Evolutionary conservation across 2,888 invertebrate species (phyloP).

Genomic region (Thera britannica): DNA sequence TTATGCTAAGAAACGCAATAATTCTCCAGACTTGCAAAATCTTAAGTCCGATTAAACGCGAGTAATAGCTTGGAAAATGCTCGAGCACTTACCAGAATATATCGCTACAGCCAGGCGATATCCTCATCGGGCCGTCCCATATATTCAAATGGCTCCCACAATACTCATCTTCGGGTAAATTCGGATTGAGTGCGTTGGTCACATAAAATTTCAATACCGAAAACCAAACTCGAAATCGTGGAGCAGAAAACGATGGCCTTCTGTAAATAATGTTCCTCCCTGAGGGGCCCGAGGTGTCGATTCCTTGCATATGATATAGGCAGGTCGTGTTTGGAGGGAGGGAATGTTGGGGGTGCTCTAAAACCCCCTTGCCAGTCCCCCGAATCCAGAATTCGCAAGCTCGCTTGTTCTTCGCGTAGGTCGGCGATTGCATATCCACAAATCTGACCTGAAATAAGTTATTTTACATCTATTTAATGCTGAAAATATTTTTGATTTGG

Average conservation of each 20-base stretch:
- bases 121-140: slow-evolving; percentile 93
- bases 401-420: slow-evolving; percentile 93
- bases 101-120: slow-evolving; percentile 91
- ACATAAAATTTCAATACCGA: slow-evolving; percentile 94
- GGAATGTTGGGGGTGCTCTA: slow-evolving; percentile 94
- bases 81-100: slow-evolving; percentile 88
- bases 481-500: slow-evolving; percentile 25
- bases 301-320: slow-evolving; percentile 91
- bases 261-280: slow-evolving; percentile 83
- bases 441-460: slow-evolving; percentile 88
- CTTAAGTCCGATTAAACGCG: slow-evolving; percentile 35
- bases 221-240: slow-evolving; percentile 93
- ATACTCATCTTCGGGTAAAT: slow-evolving; percentile 89
- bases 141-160: slow-evolving; percentile 93
- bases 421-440: slow-evolving; percentile 92
- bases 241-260: slow-evolving; percentile 85
- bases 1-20: slow-evolving; percentile 24
- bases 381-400: slow-evolving; percentile 94
- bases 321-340: slow-evolving; percentile 95
- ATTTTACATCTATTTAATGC: slow-evolving; percentile 43
- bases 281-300: slow-evolving; percentile 86
- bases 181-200: slow-evolving; percentile 86
- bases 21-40: slow-evolving; percentile 26
- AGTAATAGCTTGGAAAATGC: slow-evolving; percentile 40
- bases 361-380: slow-evolving; percentile 90